Evolutionary conservation across 2,888 invertebrate genomes (phyloP), one percentile per base, ranked within the genome.

Genomic region (Charanyca ferruginea): DNA sequence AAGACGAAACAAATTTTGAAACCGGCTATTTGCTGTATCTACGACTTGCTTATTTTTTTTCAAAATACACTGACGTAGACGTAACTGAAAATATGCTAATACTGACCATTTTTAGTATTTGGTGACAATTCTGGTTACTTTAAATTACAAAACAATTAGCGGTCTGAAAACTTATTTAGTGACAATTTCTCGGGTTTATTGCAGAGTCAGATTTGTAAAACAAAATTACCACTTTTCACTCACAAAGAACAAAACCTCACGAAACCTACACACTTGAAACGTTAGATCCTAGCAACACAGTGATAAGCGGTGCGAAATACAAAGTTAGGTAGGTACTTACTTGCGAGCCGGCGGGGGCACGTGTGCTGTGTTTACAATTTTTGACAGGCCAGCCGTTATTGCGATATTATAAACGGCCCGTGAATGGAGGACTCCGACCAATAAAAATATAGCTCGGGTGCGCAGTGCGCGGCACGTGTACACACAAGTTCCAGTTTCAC

Each of bases 301-400:
- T 52, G 60, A 58, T 66, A 69, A 66, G 62, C 55, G 48, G 13
- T 20, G 49, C 42, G 61, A 72, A 75, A 72, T 71, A 71, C 70
- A 71, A 79, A 76, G 69, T 79, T 77, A 64, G n/a, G n/a, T n/a
- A n/a, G 66, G 77, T 88, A 94, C 94, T 94, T 93, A 94, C 94
- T 93, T 93, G 93, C 89, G 89, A 89, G 90, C 86, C 86, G 90
- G 90, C 93, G 90, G 85, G 83, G 90, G 90, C 94, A 93, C 94
- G 94, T 94, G 94, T 85, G 89, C 82, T 84, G 84, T 94, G 94
- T 94, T 94, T 93, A 94, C 94, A 90, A 91, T 90, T 83, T 91
- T 90, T 89, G 91, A 89, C 89, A 91, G 89, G 72, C 90, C 90
- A 85, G 89, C 87, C 87, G 90, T 91, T 86, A 78, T 87, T 86